Evolutionary conservation across 2,797 vertebrate genomes (phyloP).

Genomic region (Yasuhikotakia modesta): DNA sequence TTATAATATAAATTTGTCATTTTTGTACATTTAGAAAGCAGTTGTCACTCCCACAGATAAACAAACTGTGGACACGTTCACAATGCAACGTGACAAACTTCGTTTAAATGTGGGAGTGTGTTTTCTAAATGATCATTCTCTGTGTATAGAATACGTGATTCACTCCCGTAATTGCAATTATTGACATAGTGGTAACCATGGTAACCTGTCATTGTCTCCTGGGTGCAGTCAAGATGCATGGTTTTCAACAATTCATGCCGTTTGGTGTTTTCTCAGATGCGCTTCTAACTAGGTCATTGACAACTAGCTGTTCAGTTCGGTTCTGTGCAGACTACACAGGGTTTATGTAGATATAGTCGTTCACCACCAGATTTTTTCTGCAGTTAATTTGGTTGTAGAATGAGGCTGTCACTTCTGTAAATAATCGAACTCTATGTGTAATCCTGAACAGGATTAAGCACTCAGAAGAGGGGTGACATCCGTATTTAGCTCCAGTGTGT

Average conservation of each 20-base stretch:
- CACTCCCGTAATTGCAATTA: not conserved
- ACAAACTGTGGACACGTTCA: not conserved
- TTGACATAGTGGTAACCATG: not conserved
- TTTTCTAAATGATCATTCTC: not conserved
- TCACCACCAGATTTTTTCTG: not conserved
- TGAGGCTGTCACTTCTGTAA: not conserved
- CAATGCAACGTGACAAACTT: not conserved
- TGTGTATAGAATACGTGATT: not conserved
- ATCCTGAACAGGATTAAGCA: slow-evolving; percentile 7
- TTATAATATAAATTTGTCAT: no score
- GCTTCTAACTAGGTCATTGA: not conserved
- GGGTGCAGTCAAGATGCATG: not conserved
- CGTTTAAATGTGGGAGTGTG: not conserved
- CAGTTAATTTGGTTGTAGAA: not conserved
- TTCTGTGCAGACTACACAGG: not conserved
- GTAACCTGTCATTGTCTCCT: not conserved
- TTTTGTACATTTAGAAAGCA: not conserved
- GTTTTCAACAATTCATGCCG: no score
- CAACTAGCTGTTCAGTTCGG: not conserved
- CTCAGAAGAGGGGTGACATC: not conserved
- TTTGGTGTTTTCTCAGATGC: not conserved
- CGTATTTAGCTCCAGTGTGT: not conserved
- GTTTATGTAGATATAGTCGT: not conserved
- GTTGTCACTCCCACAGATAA: not conserved
- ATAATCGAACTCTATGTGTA: not conserved